Base-by-base conservation (phyloP, 2,113 vertebrate genomes). In the Pelecanus crispus region DNA sequence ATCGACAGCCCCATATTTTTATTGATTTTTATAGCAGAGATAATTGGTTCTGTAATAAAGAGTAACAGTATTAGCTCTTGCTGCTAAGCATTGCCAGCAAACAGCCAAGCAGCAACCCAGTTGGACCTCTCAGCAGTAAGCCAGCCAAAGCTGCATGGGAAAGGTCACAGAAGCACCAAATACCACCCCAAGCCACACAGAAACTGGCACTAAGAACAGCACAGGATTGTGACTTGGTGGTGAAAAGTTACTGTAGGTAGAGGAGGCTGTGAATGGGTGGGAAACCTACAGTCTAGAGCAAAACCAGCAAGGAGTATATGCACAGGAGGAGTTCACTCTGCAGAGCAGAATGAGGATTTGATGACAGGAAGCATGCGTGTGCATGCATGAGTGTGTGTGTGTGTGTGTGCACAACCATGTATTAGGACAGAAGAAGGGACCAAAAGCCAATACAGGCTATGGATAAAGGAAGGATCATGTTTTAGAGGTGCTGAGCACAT, bases 311-410 rank as follows among this genome's bases (percentile, higher is more conserved):
- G 45, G 21, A 77, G 17, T 82, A 56, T 31, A 19, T 24, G 21
- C 24, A 65, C 10, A 31, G 44, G 32, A 94, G 12, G 13, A 34
- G 31, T 25, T 58, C 7, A 38, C 14, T 63, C 47, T 61, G 44
- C 29, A 82, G 47, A 84, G 36, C 10, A 87, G 56, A 53, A 36
- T 29, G 18, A 79, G 20, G 24, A 52, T 63, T 36, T 88, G 66
- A 13, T 59, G 16, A 19, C 71, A 24, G n/a, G 11, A 68, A n/a
- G 3, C 3, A 8, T 31, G 31, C 4, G 6, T 17, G n/a, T 3
- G 1, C 4, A 3, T 0, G 32, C 11, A 3, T 0, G 32, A 6
- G 3, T 6, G 3, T 10, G 25, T 17, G 19, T 14, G 11, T 14
- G 3, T 18, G 16, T 7, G 9, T 2, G 4, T 11, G 24, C 28